A percentile compares a stretch with the other conserved stretches of the same genome.
Evolutionary conservation across 2,797 vertebrate genomes (phyloP).

Genomic region (Lithobates pipiens): DNA sequence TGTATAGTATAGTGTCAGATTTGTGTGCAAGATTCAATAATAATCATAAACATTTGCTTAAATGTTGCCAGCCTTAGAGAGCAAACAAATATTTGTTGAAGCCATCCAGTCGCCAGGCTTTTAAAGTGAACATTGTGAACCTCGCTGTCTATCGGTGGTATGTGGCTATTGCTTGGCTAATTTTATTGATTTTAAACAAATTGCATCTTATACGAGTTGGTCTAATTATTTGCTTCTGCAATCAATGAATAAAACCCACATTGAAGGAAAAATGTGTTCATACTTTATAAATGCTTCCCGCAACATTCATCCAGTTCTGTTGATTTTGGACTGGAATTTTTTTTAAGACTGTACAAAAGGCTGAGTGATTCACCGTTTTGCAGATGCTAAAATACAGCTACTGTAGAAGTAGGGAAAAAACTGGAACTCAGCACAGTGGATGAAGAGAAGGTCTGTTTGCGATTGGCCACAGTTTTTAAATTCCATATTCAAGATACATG

Average conservation of each 20-base stretch:
- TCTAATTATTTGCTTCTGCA: slow-evolving; percentile 22
- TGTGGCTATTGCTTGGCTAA: slow-evolving; percentile 6
- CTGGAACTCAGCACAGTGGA: slow-evolving; percentile 28
- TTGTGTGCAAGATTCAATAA: neutral
- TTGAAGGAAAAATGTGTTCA: slow-evolving; percentile 47
- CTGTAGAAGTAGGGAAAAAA: slow-evolving; percentile 36
- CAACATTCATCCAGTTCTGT: slow-evolving; percentile 48
- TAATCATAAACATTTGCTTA: neutral
- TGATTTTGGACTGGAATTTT: slow-evolving; percentile 45
- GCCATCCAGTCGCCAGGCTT: neutral
- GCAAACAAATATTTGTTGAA: neutral
- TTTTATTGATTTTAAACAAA: slow-evolving; percentile 30
- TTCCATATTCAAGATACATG: slow-evolving; percentile 43
- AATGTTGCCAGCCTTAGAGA: neutral
- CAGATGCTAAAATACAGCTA: slow-evolving; percentile 40
- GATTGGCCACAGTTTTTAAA: slow-evolving; percentile 21
- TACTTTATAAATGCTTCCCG: slow-evolving; percentile 33
- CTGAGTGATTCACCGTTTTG: slow-evolving; percentile 31
- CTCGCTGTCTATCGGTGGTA: neutral
- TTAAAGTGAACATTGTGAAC: neutral
- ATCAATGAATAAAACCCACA: slow-evolving; percentile 54
- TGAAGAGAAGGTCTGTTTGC: slow-evolving; percentile 24
- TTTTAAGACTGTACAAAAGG: slow-evolving; percentile 30
- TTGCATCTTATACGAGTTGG: slow-evolving; percentile 3
- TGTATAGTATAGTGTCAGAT: too few relatives aligned